Evolutionary conservation across 2,888 invertebrate genomes (phyloP), one percentile per base, ranked within the genome.

Genomic region (Orthosia gothica): DNA sequence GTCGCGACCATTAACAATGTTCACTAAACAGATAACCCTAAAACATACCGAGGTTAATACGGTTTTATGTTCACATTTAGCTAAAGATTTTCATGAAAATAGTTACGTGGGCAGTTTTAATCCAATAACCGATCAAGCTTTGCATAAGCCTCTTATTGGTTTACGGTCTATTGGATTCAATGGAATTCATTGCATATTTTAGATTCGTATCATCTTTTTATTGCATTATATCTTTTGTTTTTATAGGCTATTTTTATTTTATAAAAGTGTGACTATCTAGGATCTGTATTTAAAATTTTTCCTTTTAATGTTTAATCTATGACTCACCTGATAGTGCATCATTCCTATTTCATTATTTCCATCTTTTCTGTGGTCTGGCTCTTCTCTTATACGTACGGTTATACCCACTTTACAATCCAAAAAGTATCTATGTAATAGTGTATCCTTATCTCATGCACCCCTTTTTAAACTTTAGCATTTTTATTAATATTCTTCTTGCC

Each of bases 91-190:
- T 74, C 55, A 55, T 49, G 59, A 82, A 85, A 74, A 85, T 68
- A 67, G 61, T 70, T 26, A 82, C 81, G 73, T 81, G 75, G 81
- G 49, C 72, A 68, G 74, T 65, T 80, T 83, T 87, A 87, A 88
- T 91, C 87, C 90, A 88, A 89, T 92, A 91, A 87, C 90, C 90
- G 91, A 91, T 91, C 90, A 89, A 89, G 89, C 90, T 93, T 91
- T 91, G 89, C 92, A 90, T 93, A 92, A 93, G 92, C 92, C 90
- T 86, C 87, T 91, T 90, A 88, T 77, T 78, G 77, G 58, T 2
- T 83, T 84, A 82, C 80, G 61, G 57, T 74, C 55, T 67, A 79
- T 76, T 76, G 84, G 84, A 85, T 82, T 83, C 74, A 80, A 82
- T 79, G 72, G 78, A 72, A 86, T 85, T 86, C 74, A 83, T 82